phyloP scores from a whole-genome alignment of 1,140 invertebrate species.

The Lepidurus couesii region DNA sequence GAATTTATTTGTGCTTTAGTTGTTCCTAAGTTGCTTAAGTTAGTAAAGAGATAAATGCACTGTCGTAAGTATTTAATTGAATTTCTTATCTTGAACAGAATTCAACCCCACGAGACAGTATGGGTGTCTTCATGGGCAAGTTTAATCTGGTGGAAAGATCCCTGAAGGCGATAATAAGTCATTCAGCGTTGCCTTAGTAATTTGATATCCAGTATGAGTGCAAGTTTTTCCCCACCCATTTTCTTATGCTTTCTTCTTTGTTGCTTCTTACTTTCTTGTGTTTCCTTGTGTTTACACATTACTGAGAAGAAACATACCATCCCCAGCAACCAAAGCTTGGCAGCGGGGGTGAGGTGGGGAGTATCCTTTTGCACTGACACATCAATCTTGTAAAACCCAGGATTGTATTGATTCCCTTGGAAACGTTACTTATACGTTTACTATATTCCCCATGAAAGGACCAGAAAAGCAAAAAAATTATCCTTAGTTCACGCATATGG shows the following conservation, averaged over 20 bases:
- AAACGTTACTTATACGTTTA: not conserved
- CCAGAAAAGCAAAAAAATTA: not conserved
- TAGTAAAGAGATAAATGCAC: too few species aligned
- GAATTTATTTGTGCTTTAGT: too few species aligned
- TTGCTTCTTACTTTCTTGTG: not conserved
- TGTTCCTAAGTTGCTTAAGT: too few species aligned
- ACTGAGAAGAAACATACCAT: not conserved
- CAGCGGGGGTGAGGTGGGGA: not conserved
- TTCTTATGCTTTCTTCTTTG: not conserved
- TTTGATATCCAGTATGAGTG: not conserved
- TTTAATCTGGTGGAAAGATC: not conserved
- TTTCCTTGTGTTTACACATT: not conserved
- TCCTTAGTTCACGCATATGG: not conserved
- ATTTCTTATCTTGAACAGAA: not conserved
- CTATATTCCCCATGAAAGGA: not conserved
- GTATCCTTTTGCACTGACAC: not conserved
- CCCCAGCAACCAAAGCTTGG: not conserved
- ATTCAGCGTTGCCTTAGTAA: not conserved
- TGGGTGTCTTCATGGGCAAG: not conserved
- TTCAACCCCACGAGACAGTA: not conserved
- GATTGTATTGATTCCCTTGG: constrained; percentile 5
- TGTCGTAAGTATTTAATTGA: too few species aligned
- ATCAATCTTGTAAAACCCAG: not conserved
- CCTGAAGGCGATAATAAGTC: constrained; percentile 6
- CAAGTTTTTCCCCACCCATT: not conserved